Conservation (phyloP, 2,888 invertebrate species). For the Eupsilia transversa region DNA sequence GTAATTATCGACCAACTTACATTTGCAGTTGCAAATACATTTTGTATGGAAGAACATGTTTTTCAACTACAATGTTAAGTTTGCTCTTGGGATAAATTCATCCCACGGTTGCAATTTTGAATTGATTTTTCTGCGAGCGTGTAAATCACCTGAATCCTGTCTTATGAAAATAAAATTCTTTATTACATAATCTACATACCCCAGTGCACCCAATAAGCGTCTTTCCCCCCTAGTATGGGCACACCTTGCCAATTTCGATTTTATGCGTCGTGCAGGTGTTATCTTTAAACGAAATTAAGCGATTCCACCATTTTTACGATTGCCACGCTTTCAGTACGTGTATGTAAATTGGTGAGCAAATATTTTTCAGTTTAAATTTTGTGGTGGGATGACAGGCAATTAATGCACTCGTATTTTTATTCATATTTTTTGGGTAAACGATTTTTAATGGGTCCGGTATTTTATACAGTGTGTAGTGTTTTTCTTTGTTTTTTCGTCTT, state of each 20-base stretch:
- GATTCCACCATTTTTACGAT: constrained; percentile 57
- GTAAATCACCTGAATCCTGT: constrained; percentile 1
- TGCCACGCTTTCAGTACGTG: constrained; percentile 26
- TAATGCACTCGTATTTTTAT: constrained; percentile 29
- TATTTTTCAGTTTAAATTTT: constrained; percentile 41
- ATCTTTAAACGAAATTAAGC: constrained; percentile 61
- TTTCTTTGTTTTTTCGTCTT: background rate
- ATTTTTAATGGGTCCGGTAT: background rate
- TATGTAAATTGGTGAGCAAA: constrained; percentile 59
- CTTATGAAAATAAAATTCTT: constrained; percentile 5
- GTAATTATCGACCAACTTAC: too few species aligned
- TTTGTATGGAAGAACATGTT: too few species aligned
- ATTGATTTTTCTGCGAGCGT: background rate
- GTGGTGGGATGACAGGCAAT: constrained; percentile 34
- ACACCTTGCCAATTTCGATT: constrained; percentile 43
- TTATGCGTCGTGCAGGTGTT: constrained; percentile 58
- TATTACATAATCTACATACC: background rate
- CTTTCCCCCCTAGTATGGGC: constrained; percentile 13
- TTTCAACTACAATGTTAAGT: too few species aligned
- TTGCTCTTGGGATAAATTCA: too few species aligned
- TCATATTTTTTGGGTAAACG: constrained; percentile 10
- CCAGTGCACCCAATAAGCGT: constrained; percentile 31
- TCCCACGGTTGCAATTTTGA: too few species aligned
- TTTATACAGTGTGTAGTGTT: background rate
- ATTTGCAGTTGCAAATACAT: too few species aligned